These are phyloP conservation scores for Chlorops oryzae DNA, from an alignment of 1,140 invertebrate genomes.

Conservation along the genomic window DNA sequence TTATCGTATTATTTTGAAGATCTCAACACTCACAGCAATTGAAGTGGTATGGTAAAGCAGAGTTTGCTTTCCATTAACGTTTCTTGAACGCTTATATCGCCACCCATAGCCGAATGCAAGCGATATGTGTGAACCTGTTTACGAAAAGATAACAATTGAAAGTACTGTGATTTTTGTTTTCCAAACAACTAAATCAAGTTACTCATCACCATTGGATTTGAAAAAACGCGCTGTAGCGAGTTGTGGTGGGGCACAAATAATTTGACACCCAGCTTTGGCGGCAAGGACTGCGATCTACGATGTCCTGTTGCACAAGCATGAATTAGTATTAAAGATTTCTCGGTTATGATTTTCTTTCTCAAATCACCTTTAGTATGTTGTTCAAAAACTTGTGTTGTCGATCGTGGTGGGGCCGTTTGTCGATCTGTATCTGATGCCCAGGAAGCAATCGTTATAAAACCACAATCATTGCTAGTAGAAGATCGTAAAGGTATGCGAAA, in stretches of 20 bases:
- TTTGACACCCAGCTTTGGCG: constrained; percentile 71
- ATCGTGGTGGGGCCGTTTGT: constrained; percentile 30
- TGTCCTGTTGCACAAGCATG: constrained; percentile 50
- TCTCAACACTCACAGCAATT: constrained; percentile 81
- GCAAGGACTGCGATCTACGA: constrained; percentile 77
- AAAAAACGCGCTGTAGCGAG: constrained; percentile 50
- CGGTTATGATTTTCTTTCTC: neutral
- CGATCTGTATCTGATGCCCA: constrained; percentile 64
- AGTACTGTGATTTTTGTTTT: neutral
- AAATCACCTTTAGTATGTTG: constrained; percentile 16
- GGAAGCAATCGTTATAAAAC: constrained; percentile 75
- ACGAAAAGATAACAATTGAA: constrained; percentile 1
- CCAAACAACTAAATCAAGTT: neutral
- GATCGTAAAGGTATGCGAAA: constrained; percentile 50
- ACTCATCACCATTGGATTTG: constrained; percentile 31
- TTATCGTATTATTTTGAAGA: constrained; percentile 3
- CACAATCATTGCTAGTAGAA: constrained; percentile 52
- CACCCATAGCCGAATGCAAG: constrained; percentile 83
- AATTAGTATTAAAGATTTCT: neutral
- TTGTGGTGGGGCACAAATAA: constrained; percentile 73
- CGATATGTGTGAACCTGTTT: constrained; percentile 62
- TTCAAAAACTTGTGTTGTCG: constrained; percentile 42
- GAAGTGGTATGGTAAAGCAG: constrained; percentile 79
- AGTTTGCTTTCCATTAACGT: constrained; percentile 86
- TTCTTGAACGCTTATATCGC: constrained; percentile 88